phyloP scores from a whole-genome alignment of 2,888 invertebrate genomes.

The Flabesymbios commensalis region DNA sequence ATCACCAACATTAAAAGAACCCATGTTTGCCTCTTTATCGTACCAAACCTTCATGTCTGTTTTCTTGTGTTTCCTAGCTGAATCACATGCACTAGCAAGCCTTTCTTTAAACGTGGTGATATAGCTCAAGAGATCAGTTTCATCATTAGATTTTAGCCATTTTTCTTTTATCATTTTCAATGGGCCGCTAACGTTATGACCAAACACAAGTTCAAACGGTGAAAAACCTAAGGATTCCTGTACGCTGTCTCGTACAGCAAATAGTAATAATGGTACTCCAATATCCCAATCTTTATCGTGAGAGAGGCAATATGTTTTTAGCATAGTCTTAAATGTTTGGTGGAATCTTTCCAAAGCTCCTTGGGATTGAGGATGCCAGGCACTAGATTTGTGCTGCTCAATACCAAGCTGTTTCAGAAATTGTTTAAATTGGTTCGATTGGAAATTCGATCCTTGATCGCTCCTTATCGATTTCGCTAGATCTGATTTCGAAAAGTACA shows the following conservation, averaged over 20 bases:
- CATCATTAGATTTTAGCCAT: background rate
- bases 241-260: slow-evolving; percentile 6
- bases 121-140: background rate
- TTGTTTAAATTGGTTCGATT: no score
- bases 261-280: background rate
- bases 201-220: slow-evolving; percentile 14
- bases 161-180: slow-evolving; percentile 8
- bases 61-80: background rate
- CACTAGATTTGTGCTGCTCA: no score
- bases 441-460: no score
- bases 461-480: no score
- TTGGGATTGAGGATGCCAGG: background rate
- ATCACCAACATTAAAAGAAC: background rate
- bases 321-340: background rate
- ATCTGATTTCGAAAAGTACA: no score
- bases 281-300: slow-evolving; percentile 2
- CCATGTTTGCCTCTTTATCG: background rate
- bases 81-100: background rate
- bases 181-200: slow-evolving; percentile 6
- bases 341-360: background rate
- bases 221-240: slow-evolving; percentile 11
- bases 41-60: background rate
- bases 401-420: no score
- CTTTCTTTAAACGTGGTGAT: background rate
- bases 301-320: background rate